Percentiles rank a stretch among this genome's conserved stretches.
These are phyloP conservation scores for Patiria pectinifera DNA, from an alignment of 53 echinoderm and acorn worm species.

Conservation along the genomic window DNA sequence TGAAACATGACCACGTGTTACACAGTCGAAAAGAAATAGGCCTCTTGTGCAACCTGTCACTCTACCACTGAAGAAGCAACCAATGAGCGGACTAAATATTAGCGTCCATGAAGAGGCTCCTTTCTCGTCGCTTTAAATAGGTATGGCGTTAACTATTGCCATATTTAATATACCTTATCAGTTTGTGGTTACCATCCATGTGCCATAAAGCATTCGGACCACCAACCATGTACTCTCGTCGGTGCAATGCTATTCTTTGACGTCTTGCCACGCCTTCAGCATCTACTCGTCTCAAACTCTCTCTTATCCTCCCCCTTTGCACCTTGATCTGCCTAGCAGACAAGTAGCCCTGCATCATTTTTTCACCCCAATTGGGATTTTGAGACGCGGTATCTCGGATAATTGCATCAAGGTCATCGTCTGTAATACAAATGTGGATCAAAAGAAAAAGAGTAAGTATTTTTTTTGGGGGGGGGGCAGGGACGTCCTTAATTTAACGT, in stretches of 20 bases:
- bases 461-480: too few species aligned
- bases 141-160: neutral
- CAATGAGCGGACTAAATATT: too few species aligned
- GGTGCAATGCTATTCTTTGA: constrained; percentile 16
- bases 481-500: too few species aligned
- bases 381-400: neutral
- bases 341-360: neutral
- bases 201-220: constrained; percentile 67
- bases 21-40: too few species aligned
- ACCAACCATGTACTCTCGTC: constrained; percentile 54
- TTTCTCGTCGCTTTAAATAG: neutral
- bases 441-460: too few species aligned
- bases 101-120: too few species aligned
- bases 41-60: too few species aligned
- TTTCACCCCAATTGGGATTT: neutral
- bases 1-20: too few species aligned
- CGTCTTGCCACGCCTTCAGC: constrained; percentile 20
- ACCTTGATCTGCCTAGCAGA: neutral
- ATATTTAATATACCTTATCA: constrained; percentile 30
- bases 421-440: neutral
- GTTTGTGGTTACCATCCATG: constrained; percentile 72
- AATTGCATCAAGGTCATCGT: neutral
- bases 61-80: too few species aligned
- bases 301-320: neutral
- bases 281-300: neutral